Evolutionary conservation across 2,888 invertebrate genomes (phyloP).

Genomic region (Nomada fucata): DNA sequence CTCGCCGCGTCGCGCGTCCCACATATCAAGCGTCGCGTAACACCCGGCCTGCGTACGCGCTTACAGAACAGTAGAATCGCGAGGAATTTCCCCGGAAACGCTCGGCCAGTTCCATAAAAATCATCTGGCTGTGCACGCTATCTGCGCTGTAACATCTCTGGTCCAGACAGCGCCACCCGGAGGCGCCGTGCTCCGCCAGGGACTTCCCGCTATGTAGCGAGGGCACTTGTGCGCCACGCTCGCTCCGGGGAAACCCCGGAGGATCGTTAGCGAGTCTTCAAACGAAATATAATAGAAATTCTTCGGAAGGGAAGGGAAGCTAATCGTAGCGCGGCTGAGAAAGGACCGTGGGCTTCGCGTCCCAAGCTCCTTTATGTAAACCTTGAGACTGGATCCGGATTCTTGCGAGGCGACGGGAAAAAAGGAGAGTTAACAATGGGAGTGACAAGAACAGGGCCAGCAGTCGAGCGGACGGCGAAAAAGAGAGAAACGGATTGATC

Average conservation of each 20-base stretch:
- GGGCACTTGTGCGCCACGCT: not conserved
- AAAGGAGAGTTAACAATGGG: constrained; percentile 31
- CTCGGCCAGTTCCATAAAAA: no score
- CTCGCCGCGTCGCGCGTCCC: no score
- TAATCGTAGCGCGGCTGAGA: constrained; percentile 57
- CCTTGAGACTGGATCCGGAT: constrained; percentile 83
- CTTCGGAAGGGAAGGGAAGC: constrained; percentile 57
- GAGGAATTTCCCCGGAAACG: no score
- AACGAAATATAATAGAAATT: constrained; percentile 62
- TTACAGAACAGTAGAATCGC: no score
- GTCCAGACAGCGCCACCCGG: not conserved
- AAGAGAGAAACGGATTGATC: constrained; percentile 22
- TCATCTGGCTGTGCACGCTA: not conserved
- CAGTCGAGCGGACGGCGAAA: not conserved
- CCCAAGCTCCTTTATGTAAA: constrained; percentile 81
- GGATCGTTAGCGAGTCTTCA: constrained; percentile 50
- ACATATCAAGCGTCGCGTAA: no score
- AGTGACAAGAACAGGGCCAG: constrained; percentile 17
- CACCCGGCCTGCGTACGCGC: no score
- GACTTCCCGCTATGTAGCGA: not conserved
- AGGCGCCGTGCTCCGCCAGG: not conserved
- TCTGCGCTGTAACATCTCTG: not conserved
- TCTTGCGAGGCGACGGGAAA: constrained; percentile 70
- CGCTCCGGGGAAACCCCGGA: constrained; percentile 21
- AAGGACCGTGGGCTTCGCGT: constrained; percentile 60